Evolutionary conservation across 2,797 vertebrate genomes (phyloP), one percentile per base, ranked within the genome.

Genomic region (Bradypodion pumilum): DNA sequence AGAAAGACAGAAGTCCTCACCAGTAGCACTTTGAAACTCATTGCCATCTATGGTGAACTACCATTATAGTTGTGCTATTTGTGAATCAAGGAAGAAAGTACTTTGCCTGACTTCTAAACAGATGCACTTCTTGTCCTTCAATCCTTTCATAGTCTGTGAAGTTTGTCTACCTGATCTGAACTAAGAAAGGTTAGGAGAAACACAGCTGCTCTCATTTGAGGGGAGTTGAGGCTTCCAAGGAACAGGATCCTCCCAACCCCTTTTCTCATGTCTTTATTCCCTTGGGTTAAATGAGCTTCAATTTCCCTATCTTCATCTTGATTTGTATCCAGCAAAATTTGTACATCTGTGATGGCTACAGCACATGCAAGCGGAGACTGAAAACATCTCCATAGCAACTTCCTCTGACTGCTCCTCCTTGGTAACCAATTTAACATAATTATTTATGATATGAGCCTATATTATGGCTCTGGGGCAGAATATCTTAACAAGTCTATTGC

Each of bases 331-430:
- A 60, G 35, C 21, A 83, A 15, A 63, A 75, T 3, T 49, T 74
- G 35, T 75, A 52, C 16, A 89, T 73, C 56, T 16, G 49, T 46
- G 82, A 82, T 85, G 49, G 79, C 74, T 88, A 35, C 35, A 56
- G 84, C 42, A 69, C 87, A 60, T 75, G 76, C 74, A 69, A 90
- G 73, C 52, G 87, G 42, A 82, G 81, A 85, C 65, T 29, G 84
- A 87, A 85, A 86, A 87, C 46, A 93, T 94, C 91, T 91, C 89
- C 91, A 92, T 90, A 88, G 90, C 86, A 94, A 94, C 84, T 66
- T 89, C 69, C 85, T 88, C 74, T 35, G 82, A 66, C 80, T 80
- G 72, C 46, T 89, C 88, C 78, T 77, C 87, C 87, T 92, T 89
- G 88, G 90, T 91, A 94, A 89, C 88, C 63, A 87, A 89, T 91